These are phyloP conservation scores for Drosophila austrosaltans DNA, from an alignment of 2,888 invertebrate species.

Conservation along the genomic window DNA sequence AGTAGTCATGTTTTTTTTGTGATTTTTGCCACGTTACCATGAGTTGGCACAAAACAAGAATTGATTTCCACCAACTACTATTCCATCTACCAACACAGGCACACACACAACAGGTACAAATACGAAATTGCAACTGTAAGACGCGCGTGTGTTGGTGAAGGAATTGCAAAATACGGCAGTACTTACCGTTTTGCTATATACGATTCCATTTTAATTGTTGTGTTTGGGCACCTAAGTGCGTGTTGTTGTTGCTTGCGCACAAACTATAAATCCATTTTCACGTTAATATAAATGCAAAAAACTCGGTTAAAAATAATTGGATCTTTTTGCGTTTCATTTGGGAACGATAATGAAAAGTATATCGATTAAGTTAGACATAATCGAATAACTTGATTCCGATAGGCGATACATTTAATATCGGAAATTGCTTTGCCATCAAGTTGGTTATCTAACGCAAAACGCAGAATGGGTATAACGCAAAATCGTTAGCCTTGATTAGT, in stretches of 20 bases:
- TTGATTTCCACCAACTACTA: slow-evolving; percentile 13
- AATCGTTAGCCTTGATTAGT: too few species aligned
- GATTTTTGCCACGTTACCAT: slow-evolving; percentile 67
- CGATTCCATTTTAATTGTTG: slow-evolving; percentile 79
- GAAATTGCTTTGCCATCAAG: too few species aligned
- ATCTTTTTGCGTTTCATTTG: slow-evolving; percentile 82
- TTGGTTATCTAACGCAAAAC: too few species aligned
- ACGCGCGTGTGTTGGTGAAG: slow-evolving; percentile 2
- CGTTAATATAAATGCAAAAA: slow-evolving; percentile 83
- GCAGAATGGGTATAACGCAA: too few species aligned
- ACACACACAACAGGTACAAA: slow-evolving; percentile 25
- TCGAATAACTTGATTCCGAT: too few species aligned
- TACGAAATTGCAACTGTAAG: slow-evolving; percentile 35
- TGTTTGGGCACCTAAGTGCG: slow-evolving; percentile 81
- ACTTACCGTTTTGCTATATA: slow-evolving; percentile 79
- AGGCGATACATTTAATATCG: too few species aligned
- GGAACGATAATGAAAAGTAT: slow-evolving; percentile 56
- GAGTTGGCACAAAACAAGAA: slow-evolving; percentile 30
- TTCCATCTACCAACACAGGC: slow-evolving; percentile 18
- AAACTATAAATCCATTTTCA: slow-evolving; percentile 91
- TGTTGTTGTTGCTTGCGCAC: slow-evolving; percentile 74
- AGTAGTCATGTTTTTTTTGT: slow-evolving; percentile 8
- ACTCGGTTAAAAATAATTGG: slow-evolving; percentile 67
- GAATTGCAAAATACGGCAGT: slow-evolving; percentile 42
- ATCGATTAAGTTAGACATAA: too few species aligned